phyloP scores from a whole-genome alignment of 92 coral and sea anemone genomes.

The Palythoa caribaeorum region DNA sequence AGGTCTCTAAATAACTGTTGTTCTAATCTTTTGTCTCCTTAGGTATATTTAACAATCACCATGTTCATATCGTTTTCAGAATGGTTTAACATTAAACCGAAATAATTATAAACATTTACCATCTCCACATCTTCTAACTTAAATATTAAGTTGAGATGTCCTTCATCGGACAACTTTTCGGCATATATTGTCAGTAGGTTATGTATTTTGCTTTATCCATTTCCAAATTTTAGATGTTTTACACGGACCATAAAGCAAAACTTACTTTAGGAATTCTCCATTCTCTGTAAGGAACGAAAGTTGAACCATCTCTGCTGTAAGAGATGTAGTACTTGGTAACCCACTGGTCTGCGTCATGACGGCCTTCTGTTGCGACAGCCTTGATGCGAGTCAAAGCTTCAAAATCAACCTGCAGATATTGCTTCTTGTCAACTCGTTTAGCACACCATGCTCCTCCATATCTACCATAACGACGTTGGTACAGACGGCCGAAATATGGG shows the following conservation, averaged over 20 bases:
- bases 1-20: no score
- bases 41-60: no score
- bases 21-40: no score
- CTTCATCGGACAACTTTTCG: no score
- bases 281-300: slow-evolving; percentile 64
- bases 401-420: slow-evolving; percentile 79
- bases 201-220: background rate
- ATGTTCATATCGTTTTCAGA: no score
- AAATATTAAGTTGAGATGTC: no score
- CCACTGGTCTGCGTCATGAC: slow-evolving; percentile 82
- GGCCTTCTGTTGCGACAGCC: slow-evolving; percentile 78
- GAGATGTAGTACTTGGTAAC: slow-evolving; percentile 75
- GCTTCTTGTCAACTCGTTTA: slow-evolving; percentile 63
- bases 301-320: slow-evolving; percentile 75
- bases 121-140: no score
- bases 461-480: slow-evolving; percentile 74
- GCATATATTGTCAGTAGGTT: no score
- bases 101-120: no score
- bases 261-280: slow-evolving; percentile 68
- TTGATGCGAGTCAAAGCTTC: slow-evolving; percentile 64
- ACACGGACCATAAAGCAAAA: background rate
- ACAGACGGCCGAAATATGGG: slow-evolving; percentile 84
- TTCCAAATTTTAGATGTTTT: background rate
- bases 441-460: slow-evolving; percentile 85
- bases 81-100: no score